Evolutionary conservation across 2,888 invertebrate species (phyloP), one percentile per base, ranked within the genome.

Genomic region (Stegana nigrithorax): DNA sequence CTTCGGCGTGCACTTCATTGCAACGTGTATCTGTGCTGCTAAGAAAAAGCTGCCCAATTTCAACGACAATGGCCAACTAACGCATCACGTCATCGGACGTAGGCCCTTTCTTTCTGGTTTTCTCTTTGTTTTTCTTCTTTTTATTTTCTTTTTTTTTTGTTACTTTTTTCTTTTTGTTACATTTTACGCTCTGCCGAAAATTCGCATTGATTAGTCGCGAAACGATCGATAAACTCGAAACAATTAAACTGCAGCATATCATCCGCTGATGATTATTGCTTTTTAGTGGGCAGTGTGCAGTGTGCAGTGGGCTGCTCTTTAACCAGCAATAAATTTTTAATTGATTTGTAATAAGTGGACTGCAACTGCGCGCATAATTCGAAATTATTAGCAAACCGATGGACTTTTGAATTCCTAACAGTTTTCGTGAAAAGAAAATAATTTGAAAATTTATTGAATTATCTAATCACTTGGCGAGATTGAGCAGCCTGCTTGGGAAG

Each of bases 211-310:
- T 84, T 84, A 84, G 83, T 84, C 80, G 82, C 81, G 79, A 79
- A 79, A 80, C 82, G 82, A 85, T 84, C 84, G 84, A 85, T 83
- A 79, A 76, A 75, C 75, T 78, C 82, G 80, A 78, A 80, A 2
- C 23, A 42, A n/a, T 12, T n/a, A n/a, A n/a, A n/a, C n/a, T n/a
- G n/a, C n/a, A n/a, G n/a, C n/a, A n/a, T n/a, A n/a, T n/a, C 10
- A 19, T 39, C 19, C 8, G 21, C 21, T 2, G 17, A 39, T 17
- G 14, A 7, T 29, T 29, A 7, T 29, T n/a, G n/a, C n/a, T n/a
- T n/a, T n/a, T n/a, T n/a, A n/a, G n/a, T n/a, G n/a, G n/a, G n/a
- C n/a, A n/a, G n/a, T n/a, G n/a, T n/a, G n/a, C n/a, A n/a, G n/a
- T n/a, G n/a, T n/a, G n/a, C n/a, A n/a, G n/a, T n/a, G n/a, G n/a